Conservation (phyloP, 2,113 vertebrate genomes). For the Centropus bengalensis region DNA sequence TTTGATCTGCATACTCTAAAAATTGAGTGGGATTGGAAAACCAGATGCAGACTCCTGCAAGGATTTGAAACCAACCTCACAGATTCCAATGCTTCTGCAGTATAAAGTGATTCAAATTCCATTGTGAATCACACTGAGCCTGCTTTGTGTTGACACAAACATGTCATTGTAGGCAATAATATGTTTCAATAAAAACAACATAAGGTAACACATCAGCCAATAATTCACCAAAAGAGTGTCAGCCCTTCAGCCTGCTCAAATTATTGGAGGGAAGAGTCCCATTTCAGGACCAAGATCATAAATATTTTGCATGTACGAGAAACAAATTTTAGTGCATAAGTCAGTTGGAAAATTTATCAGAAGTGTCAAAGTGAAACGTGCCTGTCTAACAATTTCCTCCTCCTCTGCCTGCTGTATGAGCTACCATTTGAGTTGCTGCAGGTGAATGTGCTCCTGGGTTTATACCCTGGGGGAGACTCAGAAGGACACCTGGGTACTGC, state of each 20-base stretch:
- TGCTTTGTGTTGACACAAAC: not conserved
- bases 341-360: not conserved
- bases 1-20: not conserved
- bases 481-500: not conserved
- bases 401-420: not conserved
- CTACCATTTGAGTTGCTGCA: not conserved
- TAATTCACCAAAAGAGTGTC: not conserved
- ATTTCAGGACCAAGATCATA: not conserved
- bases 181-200: not conserved
- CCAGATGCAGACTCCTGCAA: slow-evolving; percentile 21
- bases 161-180: not conserved
- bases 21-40: slow-evolving; percentile 40
- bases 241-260: not conserved
- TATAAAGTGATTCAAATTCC: slow-evolving; percentile 9
- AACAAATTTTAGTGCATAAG: not conserved
- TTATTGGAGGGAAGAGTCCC: not conserved
- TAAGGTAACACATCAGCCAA: not conserved
- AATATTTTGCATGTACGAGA: not conserved
- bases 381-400: not conserved
- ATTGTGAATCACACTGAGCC: not conserved
- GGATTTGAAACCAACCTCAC: not conserved
- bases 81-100: not conserved
- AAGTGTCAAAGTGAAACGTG: not conserved
- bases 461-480: not conserved
- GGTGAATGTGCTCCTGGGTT: not conserved